Conservation (phyloP, 2,888 invertebrate species). For the Pyrochroa serraticornis region DNA sequence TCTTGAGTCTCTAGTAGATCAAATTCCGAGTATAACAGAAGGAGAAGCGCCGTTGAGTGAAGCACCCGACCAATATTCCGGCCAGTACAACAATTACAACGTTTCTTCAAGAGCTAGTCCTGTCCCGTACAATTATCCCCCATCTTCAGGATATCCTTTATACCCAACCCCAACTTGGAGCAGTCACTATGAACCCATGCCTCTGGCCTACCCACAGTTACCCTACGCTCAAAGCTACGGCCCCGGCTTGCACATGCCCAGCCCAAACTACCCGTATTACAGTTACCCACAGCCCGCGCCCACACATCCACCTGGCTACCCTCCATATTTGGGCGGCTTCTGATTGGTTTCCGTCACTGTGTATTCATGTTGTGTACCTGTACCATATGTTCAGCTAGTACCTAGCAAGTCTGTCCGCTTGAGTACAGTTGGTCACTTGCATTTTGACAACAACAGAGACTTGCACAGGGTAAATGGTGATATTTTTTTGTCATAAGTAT, state of each 20-base stretch:
- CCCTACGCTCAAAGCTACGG: constrained; percentile 57
- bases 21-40: constrained; percentile 87
- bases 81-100: constrained; percentile 60
- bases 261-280: constrained; percentile 71
- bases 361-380: constrained; percentile 61
- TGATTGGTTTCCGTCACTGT: constrained; percentile 60
- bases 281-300: constrained; percentile 56
- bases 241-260: constrained; percentile 70
- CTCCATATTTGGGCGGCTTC: constrained; percentile 58
- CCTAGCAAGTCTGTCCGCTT: constrained; percentile 61
- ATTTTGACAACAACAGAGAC: constrained; percentile 60
- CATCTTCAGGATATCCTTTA: constrained; percentile 53
- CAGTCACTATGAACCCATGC: constrained; percentile 57
- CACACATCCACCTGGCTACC: constrained; percentile 57
- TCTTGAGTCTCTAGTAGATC: constrained; percentile 86
- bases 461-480: constrained; percentile 63
- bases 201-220: constrained; percentile 57
- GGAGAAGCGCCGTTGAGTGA: constrained; percentile 61
- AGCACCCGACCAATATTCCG: constrained; percentile 53
- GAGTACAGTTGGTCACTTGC: constrained; percentile 60
- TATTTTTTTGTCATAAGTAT: constrained; percentile 62
- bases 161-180: constrained; percentile 58
- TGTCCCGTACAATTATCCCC: constrained; percentile 52
- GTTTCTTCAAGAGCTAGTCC: constrained; percentile 56
- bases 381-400: constrained; percentile 61